Conservation (phyloP, 2,888 invertebrate genomes). For the Macropis europaea region DNA sequence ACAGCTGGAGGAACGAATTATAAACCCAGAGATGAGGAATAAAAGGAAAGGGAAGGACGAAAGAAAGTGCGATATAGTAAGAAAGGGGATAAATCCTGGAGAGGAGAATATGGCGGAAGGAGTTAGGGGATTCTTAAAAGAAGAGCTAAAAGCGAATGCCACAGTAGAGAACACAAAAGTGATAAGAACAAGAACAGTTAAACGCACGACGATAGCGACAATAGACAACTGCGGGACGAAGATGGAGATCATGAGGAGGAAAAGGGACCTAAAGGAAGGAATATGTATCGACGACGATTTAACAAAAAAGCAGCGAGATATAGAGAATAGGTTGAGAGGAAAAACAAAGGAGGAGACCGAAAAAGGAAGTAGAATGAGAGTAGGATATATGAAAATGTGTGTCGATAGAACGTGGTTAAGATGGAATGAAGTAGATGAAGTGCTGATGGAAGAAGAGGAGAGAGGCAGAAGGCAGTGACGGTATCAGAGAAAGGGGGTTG, state of each 20-base stretch:
- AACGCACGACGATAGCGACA: neutral
- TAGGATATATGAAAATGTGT: slow-evolving; percentile 16
- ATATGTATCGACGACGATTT: slow-evolving; percentile 42
- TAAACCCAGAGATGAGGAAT: neutral
- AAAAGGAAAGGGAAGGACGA: neutral
- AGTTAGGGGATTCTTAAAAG: neutral
- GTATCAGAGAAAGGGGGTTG: neutral
- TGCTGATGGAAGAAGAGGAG: neutral
- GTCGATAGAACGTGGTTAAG: neutral
- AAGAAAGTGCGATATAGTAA: neutral
- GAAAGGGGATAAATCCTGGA: neutral
- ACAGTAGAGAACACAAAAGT: neutral
- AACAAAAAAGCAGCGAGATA: slow-evolving; percentile 32
- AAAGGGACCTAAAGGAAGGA: slow-evolving; percentile 4
- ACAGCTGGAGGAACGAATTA: neutral
- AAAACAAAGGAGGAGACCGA: slow-evolving; percentile 20
- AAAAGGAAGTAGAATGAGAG: slow-evolving; percentile 25
- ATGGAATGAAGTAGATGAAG: neutral
- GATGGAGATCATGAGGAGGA: slow-evolving; percentile 11
- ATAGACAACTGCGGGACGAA: slow-evolving; percentile 23
- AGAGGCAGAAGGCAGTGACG: too few relatives aligned
- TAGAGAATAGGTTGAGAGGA: slow-evolving; percentile 14
- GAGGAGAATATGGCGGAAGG: neutral
- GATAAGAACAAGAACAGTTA: neutral
- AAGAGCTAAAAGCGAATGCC: neutral